Percentiles rank a stretch among this genome's conserved stretches.
phyloP scores from a whole-genome alignment of 2,113 vertebrate genomes.

The Lamprologus callipterus region DNA sequence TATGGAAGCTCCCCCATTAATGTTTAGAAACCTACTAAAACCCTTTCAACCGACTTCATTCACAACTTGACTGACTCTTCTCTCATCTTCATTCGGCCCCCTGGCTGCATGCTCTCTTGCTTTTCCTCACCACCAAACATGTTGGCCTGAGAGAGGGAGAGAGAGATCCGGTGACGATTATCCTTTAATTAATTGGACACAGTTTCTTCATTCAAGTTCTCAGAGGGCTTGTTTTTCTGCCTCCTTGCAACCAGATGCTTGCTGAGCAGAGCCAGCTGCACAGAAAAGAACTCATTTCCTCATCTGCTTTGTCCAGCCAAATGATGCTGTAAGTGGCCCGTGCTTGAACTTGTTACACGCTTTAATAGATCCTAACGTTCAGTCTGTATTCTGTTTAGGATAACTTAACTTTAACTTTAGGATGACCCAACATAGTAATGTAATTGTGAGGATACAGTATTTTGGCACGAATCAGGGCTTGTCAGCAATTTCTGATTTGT shows the following conservation, averaged over 20 bases:
- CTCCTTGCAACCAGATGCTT: constrained; percentile 52
- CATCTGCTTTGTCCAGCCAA: constrained; percentile 22
- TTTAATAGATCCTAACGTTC: constrained; percentile 18
- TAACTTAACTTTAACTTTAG: not conserved
- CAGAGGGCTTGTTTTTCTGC: constrained; percentile 23
- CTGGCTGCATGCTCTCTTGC: not conserved
- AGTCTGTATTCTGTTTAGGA: not conserved
- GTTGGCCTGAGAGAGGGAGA: not conserved
- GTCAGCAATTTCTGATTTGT: not conserved
- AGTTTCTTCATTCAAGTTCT: constrained; percentile 9
- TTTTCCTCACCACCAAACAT: not conserved
- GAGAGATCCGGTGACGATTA: constrained; percentile 45
- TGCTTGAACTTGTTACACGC: constrained; percentile 31
- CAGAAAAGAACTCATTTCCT: constrained; percentile 7
- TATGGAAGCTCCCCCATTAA: not conserved
- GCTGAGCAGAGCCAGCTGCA: constrained; percentile 8
- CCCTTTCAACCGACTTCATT: not conserved
- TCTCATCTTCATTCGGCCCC: not conserved
- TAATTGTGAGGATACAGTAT: not conserved
- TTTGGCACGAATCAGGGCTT: not conserved
- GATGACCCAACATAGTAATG: not conserved
- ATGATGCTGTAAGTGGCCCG: constrained; percentile 29
- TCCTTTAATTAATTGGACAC: constrained; percentile 52
- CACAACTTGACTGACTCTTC: not conserved
- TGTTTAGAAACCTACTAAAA: not conserved